Evolutionary conservation across 2,113 vertebrate genomes (phyloP), one percentile per base, ranked within the genome.

Genomic region (Lonchura striata): DNA sequence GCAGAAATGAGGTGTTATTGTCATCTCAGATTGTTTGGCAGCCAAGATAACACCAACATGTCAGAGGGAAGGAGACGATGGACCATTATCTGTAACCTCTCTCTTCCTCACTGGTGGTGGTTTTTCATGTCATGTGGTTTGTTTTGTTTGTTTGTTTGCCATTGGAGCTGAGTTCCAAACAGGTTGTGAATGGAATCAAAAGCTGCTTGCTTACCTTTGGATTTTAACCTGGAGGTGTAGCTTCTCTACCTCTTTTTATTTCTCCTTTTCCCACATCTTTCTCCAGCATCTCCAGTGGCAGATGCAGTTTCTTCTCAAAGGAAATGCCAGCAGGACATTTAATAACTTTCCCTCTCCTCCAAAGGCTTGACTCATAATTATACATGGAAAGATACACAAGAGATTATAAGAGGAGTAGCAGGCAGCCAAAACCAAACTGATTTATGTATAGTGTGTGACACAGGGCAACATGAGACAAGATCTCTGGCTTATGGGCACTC

Each of bases 381-480:
- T 3, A 86, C 35, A 63, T 13, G 15, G 78, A 82, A 95, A 92
- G 69, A 94, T 82, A 54, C 78, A 77, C 30, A 23, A 61, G 59
- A 91, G 84, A 80, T 87, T 90, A 47, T 65, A 69, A 42, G 47
- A 77, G 42, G 46, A 92, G 70, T 21, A 96, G 30, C 47, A 90
- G 35, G 75, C 84, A 95, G 90, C 84, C 95, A 95, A 95, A 95
- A 53, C 63, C 75, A 87, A 91, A 47, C 19, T 77, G 84, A 82
- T 94, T 95, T 90, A 89, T 88, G 76, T 63, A 3, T 4, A 37
- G 46, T 3, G 33, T 92, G 94, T 94, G 93, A 92, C 96, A 96
- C 47, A 77, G 70, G 91, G 84, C 89, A 92, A 69, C 7, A 11
- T 11, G 52, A 96, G 93, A 92, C 93, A 94, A 94, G 70, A 95